Percentiles rank a stretch among this genome's conserved stretches.
These are phyloP conservation scores for Grammomys surdaster DNA, from an alignment of 2,113 vertebrate species.

Conservation along the genomic window DNA sequence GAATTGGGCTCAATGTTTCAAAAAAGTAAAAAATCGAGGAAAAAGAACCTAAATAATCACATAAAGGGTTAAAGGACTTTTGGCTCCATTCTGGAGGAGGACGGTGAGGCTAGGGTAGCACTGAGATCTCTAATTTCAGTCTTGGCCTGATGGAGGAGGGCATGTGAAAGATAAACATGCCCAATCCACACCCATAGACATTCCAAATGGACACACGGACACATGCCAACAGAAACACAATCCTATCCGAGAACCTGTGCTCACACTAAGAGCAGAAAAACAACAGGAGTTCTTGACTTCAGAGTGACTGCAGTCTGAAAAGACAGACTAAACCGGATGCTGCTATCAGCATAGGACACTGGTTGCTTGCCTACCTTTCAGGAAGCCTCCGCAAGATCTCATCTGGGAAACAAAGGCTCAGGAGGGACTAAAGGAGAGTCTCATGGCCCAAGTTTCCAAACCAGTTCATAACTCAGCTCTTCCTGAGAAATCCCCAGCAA, in stretches of 20 bases:
- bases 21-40: neutral
- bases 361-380: neutral
- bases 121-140: neutral
- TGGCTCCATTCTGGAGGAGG: neutral
- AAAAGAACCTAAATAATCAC: slow-evolving; percentile 38
- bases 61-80: neutral
- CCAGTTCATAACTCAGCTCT: neutral
- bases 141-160: neutral
- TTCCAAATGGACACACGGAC: neutral
- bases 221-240: neutral
- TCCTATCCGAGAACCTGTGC: neutral
- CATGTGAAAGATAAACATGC: neutral
- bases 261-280: neutral
- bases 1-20: slow-evolving; percentile 25
- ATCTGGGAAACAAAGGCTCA: slow-evolving; percentile 14
- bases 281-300: neutral
- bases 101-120: neutral
- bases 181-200: neutral
- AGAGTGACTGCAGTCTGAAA: neutral
- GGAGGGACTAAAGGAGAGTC: neutral
- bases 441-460: neutral
- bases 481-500: neutral
- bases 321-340: neutral
- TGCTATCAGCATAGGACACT: neutral
- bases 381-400: neutral